These are phyloP conservation scores for Boloria euphrosyne DNA, from an alignment of 2,888 invertebrate species.

Conservation along the genomic window DNA sequence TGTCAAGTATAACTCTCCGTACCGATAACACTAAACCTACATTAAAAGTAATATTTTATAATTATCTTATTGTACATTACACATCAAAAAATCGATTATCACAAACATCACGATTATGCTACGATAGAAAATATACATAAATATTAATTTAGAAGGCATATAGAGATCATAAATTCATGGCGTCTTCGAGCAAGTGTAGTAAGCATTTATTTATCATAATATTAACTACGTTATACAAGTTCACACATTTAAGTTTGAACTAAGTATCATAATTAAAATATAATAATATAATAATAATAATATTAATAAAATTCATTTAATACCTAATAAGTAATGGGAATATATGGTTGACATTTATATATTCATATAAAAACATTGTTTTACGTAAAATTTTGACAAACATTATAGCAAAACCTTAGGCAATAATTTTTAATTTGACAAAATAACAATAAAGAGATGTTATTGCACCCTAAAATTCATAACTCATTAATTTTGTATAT, in stretches of 20 bases:
- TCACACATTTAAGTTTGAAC: constrained; percentile 6
- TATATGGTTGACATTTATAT: background rate
- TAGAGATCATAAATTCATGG: constrained; percentile 65
- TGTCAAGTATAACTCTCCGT: constrained; percentile 27
- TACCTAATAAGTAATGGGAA: constrained; percentile 10
- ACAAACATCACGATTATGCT: constrained; percentile 61
- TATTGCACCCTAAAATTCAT: constrained; percentile 53
- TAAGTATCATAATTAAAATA: background rate
- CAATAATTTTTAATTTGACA: constrained; percentile 18
- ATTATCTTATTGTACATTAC: constrained; percentile 35
- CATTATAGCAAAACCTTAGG: constrained; percentile 12
- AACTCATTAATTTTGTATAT: constrained; percentile 44
- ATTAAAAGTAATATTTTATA: constrained; percentile 15
- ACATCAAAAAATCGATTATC: constrained; percentile 51
- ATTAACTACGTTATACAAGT: constrained; percentile 14
- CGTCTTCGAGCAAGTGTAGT: constrained; percentile 43
- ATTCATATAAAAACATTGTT: background rate
- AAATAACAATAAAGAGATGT: constrained; percentile 30
- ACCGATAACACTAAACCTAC: constrained; percentile 25
- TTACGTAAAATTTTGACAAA: constrained; percentile 9
- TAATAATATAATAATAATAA: constrained; percentile 1
- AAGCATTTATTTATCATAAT: constrained; percentile 12
- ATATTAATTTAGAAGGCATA: constrained; percentile 66
- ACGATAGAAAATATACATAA: constrained; percentile 47
- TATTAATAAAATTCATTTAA: background rate